Evolutionary conservation across 1,140 invertebrate species (phyloP).

Genomic region (Parapsyche elsis): DNA sequence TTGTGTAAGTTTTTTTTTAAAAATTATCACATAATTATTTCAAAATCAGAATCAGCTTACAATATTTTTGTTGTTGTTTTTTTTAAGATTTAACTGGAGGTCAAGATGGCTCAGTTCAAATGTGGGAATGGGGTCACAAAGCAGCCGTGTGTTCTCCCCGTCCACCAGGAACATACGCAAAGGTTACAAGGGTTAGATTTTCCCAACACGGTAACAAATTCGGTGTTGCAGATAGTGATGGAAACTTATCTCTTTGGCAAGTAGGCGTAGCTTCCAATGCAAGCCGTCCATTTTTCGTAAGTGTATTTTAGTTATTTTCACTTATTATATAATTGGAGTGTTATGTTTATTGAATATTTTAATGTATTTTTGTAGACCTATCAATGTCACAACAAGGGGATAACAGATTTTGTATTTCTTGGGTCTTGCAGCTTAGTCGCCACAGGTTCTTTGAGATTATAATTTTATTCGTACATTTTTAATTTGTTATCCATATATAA

Average conservation of each 20-base stretch:
- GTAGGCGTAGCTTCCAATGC: conserved; percentile 85
- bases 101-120: conserved; percentile 95
- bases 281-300: conserved; percentile 95
- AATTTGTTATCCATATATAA: background rate
- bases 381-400: conserved; percentile 97
- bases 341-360: background rate
- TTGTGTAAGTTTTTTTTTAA: conserved; percentile 80
- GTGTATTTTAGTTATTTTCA: conserved; percentile 60
- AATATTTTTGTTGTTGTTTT: conserved; percentile 48
- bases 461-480: background rate
- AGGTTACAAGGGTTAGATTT: conserved; percentile 95
- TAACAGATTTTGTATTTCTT: conserved; percentile 97
- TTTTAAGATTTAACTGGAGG: conserved; percentile 91
- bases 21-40: background rate
- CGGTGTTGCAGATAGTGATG: conserved; percentile 93
- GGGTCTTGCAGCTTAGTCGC: conserved; percentile 97
- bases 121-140: conserved; percentile 98
- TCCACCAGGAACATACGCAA: conserved; percentile 88
- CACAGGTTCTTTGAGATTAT: conserved; percentile 71
- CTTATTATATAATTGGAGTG: background rate
- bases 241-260: conserved; percentile 93
- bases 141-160: conserved; percentile 90
- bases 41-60: background rate
- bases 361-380: conserved; percentile 78
- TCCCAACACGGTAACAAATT: conserved; percentile 99